Conservation (phyloP, 2,113 vertebrate genomes). For the Tenrec ecaudatus region DNA sequence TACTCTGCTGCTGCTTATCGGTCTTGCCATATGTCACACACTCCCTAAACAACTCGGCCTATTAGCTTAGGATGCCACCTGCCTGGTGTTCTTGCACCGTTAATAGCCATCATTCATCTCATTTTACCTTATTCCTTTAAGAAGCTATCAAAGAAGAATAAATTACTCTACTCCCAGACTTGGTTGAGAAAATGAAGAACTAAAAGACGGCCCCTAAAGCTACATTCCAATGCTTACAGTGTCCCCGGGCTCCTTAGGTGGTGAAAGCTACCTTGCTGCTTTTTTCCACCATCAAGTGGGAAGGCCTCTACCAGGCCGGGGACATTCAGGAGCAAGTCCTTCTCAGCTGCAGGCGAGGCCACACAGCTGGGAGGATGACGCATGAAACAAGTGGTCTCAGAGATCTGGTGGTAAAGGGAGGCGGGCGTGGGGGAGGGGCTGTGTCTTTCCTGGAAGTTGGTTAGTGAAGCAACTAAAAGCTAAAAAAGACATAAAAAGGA, state of each 20-base stretch:
- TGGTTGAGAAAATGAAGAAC: constrained; percentile 13
- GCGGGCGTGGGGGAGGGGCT: not conserved
- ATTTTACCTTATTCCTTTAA: constrained; percentile 21
- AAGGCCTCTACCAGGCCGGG: not conserved
- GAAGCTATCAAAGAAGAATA: not conserved
- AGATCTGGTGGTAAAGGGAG: constrained; percentile 57
- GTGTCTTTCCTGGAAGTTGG: constrained; percentile 73
- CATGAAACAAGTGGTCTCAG: constrained; percentile 78
- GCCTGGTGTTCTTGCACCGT: not conserved
- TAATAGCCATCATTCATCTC: not conserved
- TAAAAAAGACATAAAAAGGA: not conserved
- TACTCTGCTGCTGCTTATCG: not conserved
- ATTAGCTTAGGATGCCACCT: not conserved
- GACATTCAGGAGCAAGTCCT: constrained; percentile 58
- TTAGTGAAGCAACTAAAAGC: constrained; percentile 61
- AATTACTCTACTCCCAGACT: not conserved
- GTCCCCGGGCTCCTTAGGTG: not conserved
- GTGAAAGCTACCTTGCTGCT: constrained; percentile 7
- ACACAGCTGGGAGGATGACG: constrained; percentile 84
- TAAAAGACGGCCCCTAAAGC: not conserved
- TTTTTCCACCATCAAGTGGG: not conserved
- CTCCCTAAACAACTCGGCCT: not conserved
- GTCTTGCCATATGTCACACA: not conserved
- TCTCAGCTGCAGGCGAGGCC: constrained; percentile 71
- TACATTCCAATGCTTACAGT: not conserved